These are phyloP conservation scores for Pentamera pediparva DNA, from an alignment of 53 echinoderm and acorn worm species.

Conservation along the genomic window DNA sequence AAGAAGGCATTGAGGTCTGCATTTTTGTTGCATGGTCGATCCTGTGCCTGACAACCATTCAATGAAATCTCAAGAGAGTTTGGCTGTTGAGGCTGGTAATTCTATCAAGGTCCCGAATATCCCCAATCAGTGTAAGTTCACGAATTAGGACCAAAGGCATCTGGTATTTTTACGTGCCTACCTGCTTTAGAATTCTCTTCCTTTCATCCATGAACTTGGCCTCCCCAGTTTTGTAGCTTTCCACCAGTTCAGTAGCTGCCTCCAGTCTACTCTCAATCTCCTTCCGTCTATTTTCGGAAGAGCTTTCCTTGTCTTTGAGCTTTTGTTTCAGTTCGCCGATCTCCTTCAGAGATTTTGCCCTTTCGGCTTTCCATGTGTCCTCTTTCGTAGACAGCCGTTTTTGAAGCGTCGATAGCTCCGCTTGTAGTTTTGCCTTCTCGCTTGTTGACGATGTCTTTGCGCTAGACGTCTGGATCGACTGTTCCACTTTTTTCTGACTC, in stretches of 20 bases:
- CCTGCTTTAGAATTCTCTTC: constrained; percentile 78
- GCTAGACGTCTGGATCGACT: constrained; percentile 16
- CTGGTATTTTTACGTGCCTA: background rate
- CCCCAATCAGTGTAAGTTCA: no score
- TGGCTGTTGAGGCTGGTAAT: no score
- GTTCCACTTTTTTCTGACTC: constrained; percentile 19
- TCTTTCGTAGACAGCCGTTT: constrained; percentile 55
- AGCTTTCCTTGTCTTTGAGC: constrained; percentile 53
- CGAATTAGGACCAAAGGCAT: background rate
- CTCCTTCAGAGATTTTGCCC: constrained; percentile 41
- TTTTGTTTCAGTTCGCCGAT: constrained; percentile 51
- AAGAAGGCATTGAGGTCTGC: no score
- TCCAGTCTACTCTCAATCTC: constrained; percentile 66
- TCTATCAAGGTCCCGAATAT: no score
- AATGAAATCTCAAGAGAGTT: no score
- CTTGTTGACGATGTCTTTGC: constrained; percentile 68
- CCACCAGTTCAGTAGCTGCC: constrained; percentile 80
- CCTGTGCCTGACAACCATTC: no score
- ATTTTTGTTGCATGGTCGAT: background rate
- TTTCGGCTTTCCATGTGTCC: constrained; percentile 69
- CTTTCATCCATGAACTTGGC: constrained; percentile 87
- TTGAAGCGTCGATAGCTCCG: constrained; percentile 58
- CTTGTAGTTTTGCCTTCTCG: constrained; percentile 66
- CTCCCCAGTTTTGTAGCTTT: constrained; percentile 74
- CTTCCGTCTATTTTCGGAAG: constrained; percentile 38